Conservation (phyloP, 2,113 vertebrate species). For the Sphyrna mokarran region DNA sequence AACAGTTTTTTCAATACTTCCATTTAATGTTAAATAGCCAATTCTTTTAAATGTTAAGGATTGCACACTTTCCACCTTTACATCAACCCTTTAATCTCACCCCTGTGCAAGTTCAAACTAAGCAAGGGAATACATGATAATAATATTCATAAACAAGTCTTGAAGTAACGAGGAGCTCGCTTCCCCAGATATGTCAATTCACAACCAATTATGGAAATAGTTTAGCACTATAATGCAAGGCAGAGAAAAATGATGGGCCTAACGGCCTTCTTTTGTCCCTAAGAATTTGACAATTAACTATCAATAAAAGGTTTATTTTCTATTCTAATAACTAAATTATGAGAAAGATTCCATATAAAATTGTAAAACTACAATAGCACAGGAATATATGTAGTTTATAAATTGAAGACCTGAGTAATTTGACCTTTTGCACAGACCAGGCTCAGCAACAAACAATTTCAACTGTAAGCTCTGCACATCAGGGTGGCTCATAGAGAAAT, state of each 20-base stretch:
- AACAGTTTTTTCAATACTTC: background rate
- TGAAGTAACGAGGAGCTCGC: background rate
- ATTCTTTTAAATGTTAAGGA: background rate
- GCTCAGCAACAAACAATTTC: background rate
- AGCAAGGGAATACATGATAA: background rate
- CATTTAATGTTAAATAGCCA: background rate
- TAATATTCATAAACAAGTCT: background rate
- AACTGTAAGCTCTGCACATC: background rate
- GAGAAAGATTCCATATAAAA: background rate
- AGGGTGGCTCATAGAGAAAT: background rate
- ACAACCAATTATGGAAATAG: background rate
- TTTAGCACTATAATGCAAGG: background rate
- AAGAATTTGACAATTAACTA: background rate
- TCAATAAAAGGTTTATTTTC: background rate
- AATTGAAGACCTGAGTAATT: background rate
- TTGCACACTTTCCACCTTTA: background rate
- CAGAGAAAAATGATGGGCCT: background rate
- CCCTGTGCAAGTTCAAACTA: background rate
- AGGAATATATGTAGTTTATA: background rate
- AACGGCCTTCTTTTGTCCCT: background rate
- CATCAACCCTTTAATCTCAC: background rate
- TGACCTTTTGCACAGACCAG: background rate
- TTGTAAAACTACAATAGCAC: background rate
- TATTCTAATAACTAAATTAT: background rate
- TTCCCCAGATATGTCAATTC: background rate